phyloP scores from a whole-genome alignment of 1,140 invertebrate genomes.

The Atta colombica region DNA sequence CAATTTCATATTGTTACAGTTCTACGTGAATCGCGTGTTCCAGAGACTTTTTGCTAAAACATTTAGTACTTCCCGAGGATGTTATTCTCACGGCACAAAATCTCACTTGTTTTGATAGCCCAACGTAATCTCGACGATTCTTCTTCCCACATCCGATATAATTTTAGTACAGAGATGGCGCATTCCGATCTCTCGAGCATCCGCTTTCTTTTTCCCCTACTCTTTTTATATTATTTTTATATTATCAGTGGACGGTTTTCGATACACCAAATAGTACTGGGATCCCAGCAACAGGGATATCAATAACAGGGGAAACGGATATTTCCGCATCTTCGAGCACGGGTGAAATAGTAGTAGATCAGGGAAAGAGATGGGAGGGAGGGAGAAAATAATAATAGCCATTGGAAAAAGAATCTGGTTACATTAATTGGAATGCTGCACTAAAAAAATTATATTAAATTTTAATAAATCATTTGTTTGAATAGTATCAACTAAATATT shows the following conservation, averaged over 20 bases:
- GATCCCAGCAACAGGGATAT: constrained; percentile 24
- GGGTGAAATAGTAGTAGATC: not conserved
- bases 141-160: not conserved
- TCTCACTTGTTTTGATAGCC: constrained; percentile 7
- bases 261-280: constrained; percentile 8
- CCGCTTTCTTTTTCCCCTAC: not conserved
- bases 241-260: constrained; percentile 10
- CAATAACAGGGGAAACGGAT: constrained; percentile 41
- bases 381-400: constrained; percentile 28
- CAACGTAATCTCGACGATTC: not conserved
- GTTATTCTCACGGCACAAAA: constrained; percentile 9
- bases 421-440: no score
- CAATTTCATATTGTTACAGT: no score
- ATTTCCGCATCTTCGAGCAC: constrained; percentile 47
- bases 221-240: constrained; percentile 26
- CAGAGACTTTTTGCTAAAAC: constrained; percentile 7
- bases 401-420: no score
- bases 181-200: not conserved
- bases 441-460: no score
- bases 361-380: not conserved
- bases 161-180: not conserved
- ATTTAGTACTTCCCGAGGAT: not conserved
- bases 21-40: not conserved
- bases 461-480: no score
- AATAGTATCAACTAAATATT: no score